phyloP scores from a whole-genome alignment of 2,888 invertebrate genomes.

The Sussaba pulchella region DNA sequence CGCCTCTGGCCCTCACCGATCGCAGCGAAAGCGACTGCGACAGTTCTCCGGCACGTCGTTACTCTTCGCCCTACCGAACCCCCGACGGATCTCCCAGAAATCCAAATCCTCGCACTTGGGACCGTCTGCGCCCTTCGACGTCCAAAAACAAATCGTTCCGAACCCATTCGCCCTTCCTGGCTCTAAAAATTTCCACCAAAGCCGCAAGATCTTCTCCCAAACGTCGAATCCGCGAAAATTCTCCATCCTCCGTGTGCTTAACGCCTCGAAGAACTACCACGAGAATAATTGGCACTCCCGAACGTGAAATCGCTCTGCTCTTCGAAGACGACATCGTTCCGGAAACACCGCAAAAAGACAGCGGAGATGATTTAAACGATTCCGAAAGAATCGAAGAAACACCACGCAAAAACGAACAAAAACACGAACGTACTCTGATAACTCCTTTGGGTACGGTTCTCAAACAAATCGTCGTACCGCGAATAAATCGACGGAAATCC shows the following conservation, averaged over 20 bases:
- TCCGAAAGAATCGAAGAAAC: slow-evolving; percentile 72
- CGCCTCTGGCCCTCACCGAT: slow-evolving; percentile 77
- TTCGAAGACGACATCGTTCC: slow-evolving; percentile 70
- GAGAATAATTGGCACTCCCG: slow-evolving; percentile 50
- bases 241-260: slow-evolving; percentile 61
- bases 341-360: slow-evolving; percentile 76
- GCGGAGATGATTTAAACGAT: slow-evolving; percentile 63
- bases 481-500: slow-evolving; percentile 77
- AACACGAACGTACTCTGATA: slow-evolving; percentile 72
- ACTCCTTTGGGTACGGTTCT: slow-evolving; percentile 77
- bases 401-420: slow-evolving; percentile 73
- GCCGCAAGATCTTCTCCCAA: slow-evolving; percentile 74
- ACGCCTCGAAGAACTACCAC: slow-evolving; percentile 60
- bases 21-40: slow-evolving; percentile 68
- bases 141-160: slow-evolving; percentile 10
- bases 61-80: slow-evolving; percentile 74
- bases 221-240: slow-evolving; percentile 65
- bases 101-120: slow-evolving; percentile 66
- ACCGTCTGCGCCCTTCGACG: slow-evolving; percentile 68
- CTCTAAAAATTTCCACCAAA: slow-evolving; percentile 71
- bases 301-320: slow-evolving; percentile 48
- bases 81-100: slow-evolving; percentile 71
- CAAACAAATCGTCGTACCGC: slow-evolving; percentile 75
- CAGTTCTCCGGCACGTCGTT: slow-evolving; percentile 75
- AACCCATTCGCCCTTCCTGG: slow-evolving; percentile 72